Evolutionary conservation across 1,140 invertebrate species (phyloP).

Genomic region (Drosophila pandora): DNA sequence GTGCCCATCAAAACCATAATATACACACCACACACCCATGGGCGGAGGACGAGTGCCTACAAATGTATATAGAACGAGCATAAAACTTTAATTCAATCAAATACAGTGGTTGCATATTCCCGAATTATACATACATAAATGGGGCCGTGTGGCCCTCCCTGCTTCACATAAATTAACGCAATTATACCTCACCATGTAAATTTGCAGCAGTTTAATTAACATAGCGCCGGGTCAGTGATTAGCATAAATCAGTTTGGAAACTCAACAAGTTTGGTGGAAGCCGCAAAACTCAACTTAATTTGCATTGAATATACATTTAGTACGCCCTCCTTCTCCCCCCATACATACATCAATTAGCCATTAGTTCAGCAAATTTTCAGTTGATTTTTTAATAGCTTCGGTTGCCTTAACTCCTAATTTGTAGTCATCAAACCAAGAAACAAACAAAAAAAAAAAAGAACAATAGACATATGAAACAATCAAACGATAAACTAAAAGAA

Average conservation of each 20-base stretch:
- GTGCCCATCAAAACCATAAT: conserved; percentile 21
- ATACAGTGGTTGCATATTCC: conserved; percentile 1
- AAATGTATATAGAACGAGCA: conserved; percentile 15
- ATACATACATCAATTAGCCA: conserved; percentile 32
- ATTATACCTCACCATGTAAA: conserved; percentile 53
- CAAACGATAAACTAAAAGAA: conserved; percentile 77
- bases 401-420: conserved; percentile 61
- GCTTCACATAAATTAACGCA: conserved; percentile 36
- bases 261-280: conserved; percentile 62
- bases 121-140: background rate
- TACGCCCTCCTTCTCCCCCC: conserved; percentile 32
- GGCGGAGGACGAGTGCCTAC: conserved; percentile 29
- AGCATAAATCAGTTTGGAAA: conserved; percentile 65
- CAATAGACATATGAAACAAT: conserved; percentile 68
- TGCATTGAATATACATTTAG: conserved; percentile 47
- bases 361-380: conserved; percentile 40
- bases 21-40: conserved; percentile 15
- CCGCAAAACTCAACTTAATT: conserved; percentile 39
- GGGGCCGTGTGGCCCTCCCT: background rate
- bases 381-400: conserved; percentile 28
- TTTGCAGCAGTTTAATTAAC: conserved; percentile 54
- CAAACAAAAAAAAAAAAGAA: conserved; percentile 35
- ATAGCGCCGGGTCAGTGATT: conserved; percentile 45
- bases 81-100: conserved; percentile 7
- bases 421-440: conserved; percentile 55